Evolutionary conservation across 2,797 vertebrate genomes (phyloP).

Genomic region (Cyprinodon diabolis): DNA sequence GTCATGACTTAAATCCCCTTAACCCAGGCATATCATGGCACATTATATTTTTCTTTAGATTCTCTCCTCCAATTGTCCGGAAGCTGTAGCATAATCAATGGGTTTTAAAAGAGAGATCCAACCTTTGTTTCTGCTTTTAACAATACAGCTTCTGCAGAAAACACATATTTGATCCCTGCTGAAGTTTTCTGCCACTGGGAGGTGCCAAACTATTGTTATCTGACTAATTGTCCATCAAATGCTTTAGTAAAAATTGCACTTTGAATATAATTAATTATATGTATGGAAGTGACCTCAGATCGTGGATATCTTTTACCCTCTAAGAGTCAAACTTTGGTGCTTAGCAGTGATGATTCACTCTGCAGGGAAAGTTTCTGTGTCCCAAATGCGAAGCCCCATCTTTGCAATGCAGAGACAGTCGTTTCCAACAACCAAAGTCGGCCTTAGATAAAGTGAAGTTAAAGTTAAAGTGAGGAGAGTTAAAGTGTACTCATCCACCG

Average conservation of each 20-base stretch:
- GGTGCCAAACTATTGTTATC: slow-evolving; percentile 10
- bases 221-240: not conserved
- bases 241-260: not conserved
- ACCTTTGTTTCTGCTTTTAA: not conserved
- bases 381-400: not conserved
- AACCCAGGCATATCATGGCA: not conserved
- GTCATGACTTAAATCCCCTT: not conserved
- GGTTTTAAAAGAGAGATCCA: not conserved
- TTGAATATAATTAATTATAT: not conserved
- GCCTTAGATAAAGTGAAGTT: not conserved
- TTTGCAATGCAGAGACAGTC: not conserved
- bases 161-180: not conserved
- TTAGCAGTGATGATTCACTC: slow-evolving; percentile 30
- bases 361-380: slow-evolving; percentile 8
- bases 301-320: not conserved
- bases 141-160: not conserved
- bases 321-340: slow-evolving; percentile 34
- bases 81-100: not conserved
- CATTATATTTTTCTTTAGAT: not conserved
- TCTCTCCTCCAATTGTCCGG: not conserved
- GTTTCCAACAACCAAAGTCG: not conserved
- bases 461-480: not conserved
- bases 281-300: not conserved
- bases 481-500: slow-evolving; percentile 30
- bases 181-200: slow-evolving; percentile 14